Evolutionary conservation across 2,888 invertebrate genomes (phyloP).

Genomic region (Drosophila ustulata): DNA sequence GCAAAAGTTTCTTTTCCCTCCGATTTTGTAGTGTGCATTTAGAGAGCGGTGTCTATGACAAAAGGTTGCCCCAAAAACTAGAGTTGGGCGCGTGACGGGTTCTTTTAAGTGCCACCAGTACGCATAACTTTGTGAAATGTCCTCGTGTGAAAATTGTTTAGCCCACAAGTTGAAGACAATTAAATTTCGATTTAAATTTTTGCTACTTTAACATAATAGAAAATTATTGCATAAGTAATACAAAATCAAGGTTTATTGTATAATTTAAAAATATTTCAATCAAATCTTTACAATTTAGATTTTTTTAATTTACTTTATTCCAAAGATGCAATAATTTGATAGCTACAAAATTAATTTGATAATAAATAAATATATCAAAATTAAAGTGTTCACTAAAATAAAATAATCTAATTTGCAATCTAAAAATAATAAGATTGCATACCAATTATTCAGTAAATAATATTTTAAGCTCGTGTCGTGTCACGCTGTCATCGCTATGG

Average conservation of each 20-base stretch:
- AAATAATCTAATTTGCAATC: too few relatives aligned
- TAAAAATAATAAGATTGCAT: not conserved
- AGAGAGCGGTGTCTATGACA: slow-evolving; percentile 23
- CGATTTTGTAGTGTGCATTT: slow-evolving; percentile 35
- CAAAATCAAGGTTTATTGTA: too few relatives aligned
- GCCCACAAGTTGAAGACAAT: not conserved
- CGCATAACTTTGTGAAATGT: not conserved
- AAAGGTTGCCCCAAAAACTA: slow-evolving; percentile 25
- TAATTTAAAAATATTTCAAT: too few relatives aligned
- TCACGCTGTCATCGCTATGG: slow-evolving; percentile 19
- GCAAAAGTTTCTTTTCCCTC: slow-evolving; percentile 37
- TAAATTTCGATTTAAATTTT: not conserved
- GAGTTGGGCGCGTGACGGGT: slow-evolving; percentile 15
- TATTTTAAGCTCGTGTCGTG: not conserved
- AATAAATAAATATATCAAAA: too few relatives aligned
- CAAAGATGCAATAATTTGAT: too few relatives aligned
- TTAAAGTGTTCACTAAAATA: too few relatives aligned
- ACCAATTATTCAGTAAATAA: too few relatives aligned
- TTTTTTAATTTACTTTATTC: too few relatives aligned
- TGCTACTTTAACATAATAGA: not conserved
- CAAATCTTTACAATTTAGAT: too few relatives aligned
- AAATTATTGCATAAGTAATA: not conserved
- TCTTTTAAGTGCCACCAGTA: not conserved
- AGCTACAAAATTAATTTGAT: too few relatives aligned
- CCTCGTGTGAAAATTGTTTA: not conserved